Conservation (phyloP, 1,140 invertebrate genomes). For the Bombus confusus region DNA sequence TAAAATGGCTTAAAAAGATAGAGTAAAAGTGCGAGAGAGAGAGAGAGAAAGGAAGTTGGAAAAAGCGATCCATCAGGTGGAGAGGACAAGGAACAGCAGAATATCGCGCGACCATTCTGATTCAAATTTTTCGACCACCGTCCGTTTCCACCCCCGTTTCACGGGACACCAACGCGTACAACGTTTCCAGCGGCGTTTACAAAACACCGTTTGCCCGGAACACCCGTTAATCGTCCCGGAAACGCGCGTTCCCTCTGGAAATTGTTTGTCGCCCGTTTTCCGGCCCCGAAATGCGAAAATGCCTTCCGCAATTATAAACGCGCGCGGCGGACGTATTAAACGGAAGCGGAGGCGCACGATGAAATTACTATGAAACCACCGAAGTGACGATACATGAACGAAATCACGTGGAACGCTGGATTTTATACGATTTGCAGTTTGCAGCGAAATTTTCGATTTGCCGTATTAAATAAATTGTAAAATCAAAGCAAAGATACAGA, state of each 20-base stretch:
- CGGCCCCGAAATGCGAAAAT: slow-evolving; percentile 30
- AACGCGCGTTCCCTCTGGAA: slow-evolving; percentile 47
- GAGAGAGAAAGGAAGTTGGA: not conserved
- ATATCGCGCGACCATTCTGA: slow-evolving; percentile 71
- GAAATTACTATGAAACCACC: not conserved
- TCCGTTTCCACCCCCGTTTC: slow-evolving; percentile 24
- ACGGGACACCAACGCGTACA: slow-evolving; percentile 6
- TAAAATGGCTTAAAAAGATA: too few species aligned
- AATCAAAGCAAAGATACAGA: too few species aligned
- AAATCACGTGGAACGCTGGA: not conserved
- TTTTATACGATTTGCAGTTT: not conserved
- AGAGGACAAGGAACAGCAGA: not conserved
- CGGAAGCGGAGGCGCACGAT: not conserved
- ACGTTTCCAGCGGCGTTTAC: slow-evolving; percentile 48
- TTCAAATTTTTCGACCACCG: slow-evolving; percentile 75
- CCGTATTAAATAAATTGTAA: too few species aligned
- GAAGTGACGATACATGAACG: not conserved
- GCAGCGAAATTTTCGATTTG: not conserved
- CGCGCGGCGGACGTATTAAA: not conserved
- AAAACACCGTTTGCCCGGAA: slow-evolving; percentile 53
- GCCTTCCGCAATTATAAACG: not conserved
- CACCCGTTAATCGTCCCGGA: slow-evolving; percentile 57
- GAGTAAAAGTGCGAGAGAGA: not conserved
- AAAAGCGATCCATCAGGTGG: slow-evolving; percentile 4
- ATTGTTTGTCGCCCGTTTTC: slow-evolving; percentile 34